phyloP scores from a whole-genome alignment of 2,113 vertebrate species.

The Verasper variegatus region DNA sequence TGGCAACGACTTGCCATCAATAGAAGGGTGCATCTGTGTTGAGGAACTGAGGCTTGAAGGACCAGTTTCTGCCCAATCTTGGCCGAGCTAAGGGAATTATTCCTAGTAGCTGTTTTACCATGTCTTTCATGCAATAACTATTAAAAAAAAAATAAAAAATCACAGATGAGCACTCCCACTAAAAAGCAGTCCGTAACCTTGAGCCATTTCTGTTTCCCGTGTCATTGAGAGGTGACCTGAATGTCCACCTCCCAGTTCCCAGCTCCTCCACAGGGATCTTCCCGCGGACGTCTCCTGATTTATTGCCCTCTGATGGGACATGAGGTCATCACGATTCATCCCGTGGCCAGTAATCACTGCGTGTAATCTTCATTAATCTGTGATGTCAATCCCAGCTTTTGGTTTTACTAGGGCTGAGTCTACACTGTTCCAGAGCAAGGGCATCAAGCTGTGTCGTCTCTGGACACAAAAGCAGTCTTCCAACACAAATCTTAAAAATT shows the following conservation, averaged over 20 bases:
- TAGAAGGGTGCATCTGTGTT: slow-evolving; percentile 40
- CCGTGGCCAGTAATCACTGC: slow-evolving; percentile 67
- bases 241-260: slow-evolving; percentile 48
- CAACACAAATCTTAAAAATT: neutral
- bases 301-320: slow-evolving; percentile 74
- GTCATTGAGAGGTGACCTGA: slow-evolving; percentile 46
- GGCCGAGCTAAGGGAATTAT: neutral
- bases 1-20: slow-evolving; percentile 17
- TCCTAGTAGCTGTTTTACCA: neutral
- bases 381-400: slow-evolving; percentile 78
- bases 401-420: slow-evolving; percentile 64
- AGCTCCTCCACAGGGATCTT: slow-evolving; percentile 55
- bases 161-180: neutral
- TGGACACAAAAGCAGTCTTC: neutral
- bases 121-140: neutral
- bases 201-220: slow-evolving; percentile 40
- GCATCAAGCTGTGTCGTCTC: slow-evolving; percentile 1
- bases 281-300: slow-evolving; percentile 69
- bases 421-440: slow-evolving; percentile 43
- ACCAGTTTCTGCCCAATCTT: slow-evolving; percentile 38
- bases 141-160: too few species aligned
- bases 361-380: slow-evolving; percentile 84
- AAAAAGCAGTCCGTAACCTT: slow-evolving; percentile 11
- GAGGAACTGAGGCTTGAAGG: slow-evolving; percentile 54
- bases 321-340: slow-evolving; percentile 70